Evolutionary conservation across 2,113 vertebrate genomes (phyloP).

Genomic region (Corydoras maculifer): DNA sequence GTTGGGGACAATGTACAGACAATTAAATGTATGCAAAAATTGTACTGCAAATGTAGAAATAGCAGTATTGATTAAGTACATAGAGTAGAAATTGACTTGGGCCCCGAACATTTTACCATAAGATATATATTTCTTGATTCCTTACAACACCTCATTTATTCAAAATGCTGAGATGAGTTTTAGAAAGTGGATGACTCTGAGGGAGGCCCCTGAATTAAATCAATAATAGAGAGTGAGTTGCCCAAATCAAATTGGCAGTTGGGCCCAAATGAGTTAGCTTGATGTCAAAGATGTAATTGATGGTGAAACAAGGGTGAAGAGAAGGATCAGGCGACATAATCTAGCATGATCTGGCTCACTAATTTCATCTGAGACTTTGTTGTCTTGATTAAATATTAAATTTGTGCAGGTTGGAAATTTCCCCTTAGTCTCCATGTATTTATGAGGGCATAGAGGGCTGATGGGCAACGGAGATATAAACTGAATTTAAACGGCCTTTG

Average conservation of each 20-base stretch:
- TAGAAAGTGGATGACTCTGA: slow-evolving; percentile 63
- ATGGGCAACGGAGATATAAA: slow-evolving; percentile 18
- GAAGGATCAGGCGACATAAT: slow-evolving; percentile 69
- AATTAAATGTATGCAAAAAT: too few species aligned
- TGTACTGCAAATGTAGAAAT: too few species aligned
- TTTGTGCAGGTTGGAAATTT: slow-evolving; percentile 46
- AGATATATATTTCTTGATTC: too few species aligned
- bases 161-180: slow-evolving; percentile 60
- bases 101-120: too few species aligned
- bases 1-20: too few species aligned
- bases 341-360: slow-evolving; percentile 53
- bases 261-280: slow-evolving; percentile 68
- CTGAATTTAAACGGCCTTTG: slow-evolving; percentile 41
- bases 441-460: slow-evolving; percentile 39
- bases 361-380: slow-evolving; percentile 67
- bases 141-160: too few species aligned
- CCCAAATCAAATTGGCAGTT: slow-evolving; percentile 72
- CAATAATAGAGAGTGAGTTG: slow-evolving; percentile 69
- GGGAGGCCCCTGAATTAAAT: slow-evolving; percentile 68
- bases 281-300: slow-evolving; percentile 76
- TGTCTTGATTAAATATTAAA: slow-evolving; percentile 71
- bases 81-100: too few species aligned
- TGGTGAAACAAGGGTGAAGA: slow-evolving; percentile 58
- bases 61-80: too few species aligned
- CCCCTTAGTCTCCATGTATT: slow-evolving; percentile 36